phyloP scores from a whole-genome alignment of 2,113 vertebrate genomes.

The Phoenicopterus ruber region DNA sequence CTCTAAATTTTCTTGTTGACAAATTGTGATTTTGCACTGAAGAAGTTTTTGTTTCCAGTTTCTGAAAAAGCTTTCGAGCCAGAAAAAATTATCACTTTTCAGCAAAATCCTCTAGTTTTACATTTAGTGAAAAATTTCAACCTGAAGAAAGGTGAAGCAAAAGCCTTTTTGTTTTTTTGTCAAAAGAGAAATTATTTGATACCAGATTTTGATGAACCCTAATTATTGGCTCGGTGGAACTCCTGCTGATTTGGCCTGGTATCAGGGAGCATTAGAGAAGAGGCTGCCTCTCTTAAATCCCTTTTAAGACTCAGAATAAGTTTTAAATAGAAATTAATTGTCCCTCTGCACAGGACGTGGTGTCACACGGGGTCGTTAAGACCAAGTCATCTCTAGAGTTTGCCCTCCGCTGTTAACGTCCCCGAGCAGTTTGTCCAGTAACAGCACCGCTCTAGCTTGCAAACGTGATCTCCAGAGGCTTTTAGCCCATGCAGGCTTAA shows the following conservation, averaged over 20 bases:
- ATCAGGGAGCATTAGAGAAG: background rate
- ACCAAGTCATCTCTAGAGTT: background rate
- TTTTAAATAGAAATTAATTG: background rate
- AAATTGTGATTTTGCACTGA: background rate
- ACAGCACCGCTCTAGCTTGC: fast-evolving
- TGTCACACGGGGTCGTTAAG: background rate
- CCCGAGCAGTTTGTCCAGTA: background rate
- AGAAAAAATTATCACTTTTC: background rate
- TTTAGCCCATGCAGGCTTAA: background rate
- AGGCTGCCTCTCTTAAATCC: background rate
- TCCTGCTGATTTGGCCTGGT: background rate
- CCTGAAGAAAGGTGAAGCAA: background rate
- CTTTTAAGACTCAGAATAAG: background rate
- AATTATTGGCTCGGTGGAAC: background rate
- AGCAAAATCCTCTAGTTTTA: background rate
- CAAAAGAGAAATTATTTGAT: background rate
- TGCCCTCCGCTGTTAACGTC: fast-evolving
- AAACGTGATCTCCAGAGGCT: background rate
- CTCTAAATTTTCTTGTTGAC: background rate
- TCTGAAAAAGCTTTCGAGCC: background rate
- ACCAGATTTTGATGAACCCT: background rate
- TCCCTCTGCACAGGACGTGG: background rate
- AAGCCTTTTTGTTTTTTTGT: background rate
- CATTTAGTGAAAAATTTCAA: background rate
- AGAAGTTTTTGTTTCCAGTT: background rate